Evolutionary conservation across 2,113 vertebrate species (phyloP), one percentile per base, ranked within the genome.

Genomic region (Thymallus thymallus): DNA sequence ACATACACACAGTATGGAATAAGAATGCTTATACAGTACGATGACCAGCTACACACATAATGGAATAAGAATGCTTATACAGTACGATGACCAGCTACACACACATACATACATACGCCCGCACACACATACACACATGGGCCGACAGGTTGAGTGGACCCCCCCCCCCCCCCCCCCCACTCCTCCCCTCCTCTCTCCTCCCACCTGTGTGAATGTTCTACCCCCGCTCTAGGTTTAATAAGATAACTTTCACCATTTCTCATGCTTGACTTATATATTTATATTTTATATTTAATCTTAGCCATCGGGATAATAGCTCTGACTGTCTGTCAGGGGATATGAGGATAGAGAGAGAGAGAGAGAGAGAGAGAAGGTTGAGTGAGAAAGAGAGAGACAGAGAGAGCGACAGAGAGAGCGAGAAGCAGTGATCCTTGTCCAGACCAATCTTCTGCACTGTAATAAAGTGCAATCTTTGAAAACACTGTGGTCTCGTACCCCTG

Each of bases 161-260:
- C n/a, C n/a, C n/a, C n/a, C n/a, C n/a, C n/a, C n/a, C n/a, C n/a
- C n/a, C n/a, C n/a, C n/a, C n/a, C 55, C 13, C 55, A 5, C n/a
- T 60, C 45, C 5, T 18, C 16, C 2, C 48, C 22, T 9, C 24
- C 23, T 9, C 68, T 24, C 23, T 24, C 46, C 68, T 30, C 26
- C 16, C 68, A 67, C 64, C 64, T 55, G 79, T 67, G 80, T 48
- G 14, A 68, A n/a, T 71, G 80, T 77, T 74, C 41, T 64, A 66
- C 75, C 35, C 77, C 73, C 86, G 91, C 90, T 91, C 85, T 90
- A 89, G 86, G 90, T 92, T 90, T 89, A 90, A 89, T 87, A 85
- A 89, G 86, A 88, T 86, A 84, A 91, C 82, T 89, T 88, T 74
- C 79, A 73, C 32, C 81, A 85, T 84, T 90, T 84, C 76, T 77